Conservation (phyloP, 1,140 invertebrate genomes). For the Nephila pilipes region DNA sequence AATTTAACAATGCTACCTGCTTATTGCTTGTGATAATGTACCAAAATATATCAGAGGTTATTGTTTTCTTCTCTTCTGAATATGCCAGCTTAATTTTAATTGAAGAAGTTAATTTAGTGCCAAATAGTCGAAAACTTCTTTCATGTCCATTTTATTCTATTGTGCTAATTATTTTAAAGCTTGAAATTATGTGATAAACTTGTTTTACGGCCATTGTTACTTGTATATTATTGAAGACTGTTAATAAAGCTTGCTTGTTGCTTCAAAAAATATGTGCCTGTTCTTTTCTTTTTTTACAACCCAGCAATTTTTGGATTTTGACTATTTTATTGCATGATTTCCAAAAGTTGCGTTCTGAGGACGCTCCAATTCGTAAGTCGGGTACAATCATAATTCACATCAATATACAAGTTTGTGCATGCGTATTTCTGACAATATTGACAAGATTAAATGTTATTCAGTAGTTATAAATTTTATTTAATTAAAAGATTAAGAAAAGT, state of each 20-base stretch:
- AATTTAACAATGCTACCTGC: slow-evolving; percentile 59
- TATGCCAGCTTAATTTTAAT: slow-evolving; percentile 68
- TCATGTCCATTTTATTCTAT: slow-evolving; percentile 75
- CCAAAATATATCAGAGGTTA: not conserved
- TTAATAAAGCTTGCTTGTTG: slow-evolving; percentile 77
- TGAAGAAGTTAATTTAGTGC: slow-evolving; percentile 72
- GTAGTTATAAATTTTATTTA: too few species aligned
- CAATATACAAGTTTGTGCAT: too few species aligned
- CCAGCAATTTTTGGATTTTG: too few species aligned
- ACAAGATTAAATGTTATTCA: too few species aligned
- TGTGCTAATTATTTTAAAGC: slow-evolving; percentile 73
- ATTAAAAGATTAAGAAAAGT: too few species aligned
- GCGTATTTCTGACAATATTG: too few species aligned
- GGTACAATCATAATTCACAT: too few species aligned
- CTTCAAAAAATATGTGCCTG: slow-evolving; percentile 6
- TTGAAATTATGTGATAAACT: slow-evolving; percentile 76
- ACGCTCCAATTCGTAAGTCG: too few species aligned
- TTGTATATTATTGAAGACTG: slow-evolving; percentile 76
- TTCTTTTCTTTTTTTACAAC: too few species aligned
- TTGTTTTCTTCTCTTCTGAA: slow-evolving; percentile 63
- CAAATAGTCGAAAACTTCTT: slow-evolving; percentile 66
- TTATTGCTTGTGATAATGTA: slow-evolving; percentile 73
- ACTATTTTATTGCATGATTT: too few species aligned
- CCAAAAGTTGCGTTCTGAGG: too few species aligned
- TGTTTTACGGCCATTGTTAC: slow-evolving; percentile 75